phyloP scores from a whole-genome alignment of 2,113 vertebrate genomes.

The Cacatua alba region DNA sequence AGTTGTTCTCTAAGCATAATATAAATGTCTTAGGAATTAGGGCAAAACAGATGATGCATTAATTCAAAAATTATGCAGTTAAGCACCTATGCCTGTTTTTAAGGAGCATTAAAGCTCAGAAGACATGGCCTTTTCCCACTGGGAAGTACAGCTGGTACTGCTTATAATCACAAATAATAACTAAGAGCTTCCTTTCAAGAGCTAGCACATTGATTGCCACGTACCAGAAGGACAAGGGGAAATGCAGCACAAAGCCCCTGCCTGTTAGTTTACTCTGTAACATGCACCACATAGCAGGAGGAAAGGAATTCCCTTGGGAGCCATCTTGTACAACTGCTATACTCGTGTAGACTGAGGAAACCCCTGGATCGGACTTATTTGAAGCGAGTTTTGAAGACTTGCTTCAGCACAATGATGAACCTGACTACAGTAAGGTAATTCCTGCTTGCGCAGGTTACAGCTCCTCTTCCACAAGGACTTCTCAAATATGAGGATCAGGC shows the following conservation, averaged over 20 bases:
- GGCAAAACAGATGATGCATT: not conserved
- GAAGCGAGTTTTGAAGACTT: not conserved
- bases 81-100: not conserved
- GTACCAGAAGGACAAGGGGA: not conserved
- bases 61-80: not conserved
- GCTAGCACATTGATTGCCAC: not conserved
- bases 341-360: not conserved
- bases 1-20: not conserved
- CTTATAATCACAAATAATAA: not conserved
- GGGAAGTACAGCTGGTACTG: slow-evolving; percentile 1
- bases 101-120: not conserved
- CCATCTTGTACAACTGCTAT: not conserved
- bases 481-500: not conserved
- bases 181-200: not conserved
- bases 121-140: not conserved
- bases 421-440: not conserved
- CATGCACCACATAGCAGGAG: not conserved
- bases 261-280: not conserved
- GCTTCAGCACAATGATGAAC: not conserved
- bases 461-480: not conserved
- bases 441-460: not conserved
- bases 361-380: not conserved
- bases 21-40: not conserved
- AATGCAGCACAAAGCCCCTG: not conserved
- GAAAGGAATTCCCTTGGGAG: not conserved